These are phyloP conservation scores for Struthidea cinerea DNA, from an alignment of 2,113 vertebrate genomes.

Conservation along the genomic window DNA sequence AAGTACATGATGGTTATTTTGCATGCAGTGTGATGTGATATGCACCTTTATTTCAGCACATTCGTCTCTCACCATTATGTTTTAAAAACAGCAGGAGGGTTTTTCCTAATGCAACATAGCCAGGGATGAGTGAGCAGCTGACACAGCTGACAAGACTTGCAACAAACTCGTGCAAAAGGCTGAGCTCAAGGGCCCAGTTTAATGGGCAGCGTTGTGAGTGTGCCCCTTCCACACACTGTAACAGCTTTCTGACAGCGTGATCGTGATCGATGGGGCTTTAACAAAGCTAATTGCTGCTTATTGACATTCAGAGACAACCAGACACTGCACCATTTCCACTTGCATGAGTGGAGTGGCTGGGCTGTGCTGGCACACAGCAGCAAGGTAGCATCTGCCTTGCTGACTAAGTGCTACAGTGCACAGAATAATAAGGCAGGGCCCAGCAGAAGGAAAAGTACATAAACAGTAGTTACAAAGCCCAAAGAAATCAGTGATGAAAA, in stretches of 20 bases:
- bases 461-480: not conserved
- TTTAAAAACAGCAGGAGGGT: not conserved
- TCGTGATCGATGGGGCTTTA: not conserved
- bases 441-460: not conserved
- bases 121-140: not conserved
- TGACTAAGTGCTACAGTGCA: not conserved
- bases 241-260: not conserved
- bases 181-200: not conserved
- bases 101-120: not conserved
- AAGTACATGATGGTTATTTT: not conserved
- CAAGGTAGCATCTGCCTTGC: not conserved
- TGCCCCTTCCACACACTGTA: not conserved
- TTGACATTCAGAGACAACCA: not conserved
- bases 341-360: not conserved
- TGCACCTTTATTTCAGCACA: not conserved
- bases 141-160: not conserved
- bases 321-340: not conserved
- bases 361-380: not conserved
- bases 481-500: not conserved
- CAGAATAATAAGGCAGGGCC: not conserved
- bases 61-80: not conserved
- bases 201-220: not conserved
- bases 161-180: not conserved
- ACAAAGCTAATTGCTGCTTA: not conserved
- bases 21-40: not conserved